Percentiles rank a stretch among this genome's conserved stretches.
These are phyloP conservation scores for Melanotaenia pygmaea DNA, from an alignment of 2,797 vertebrate genomes.

Conservation along the genomic window DNA sequence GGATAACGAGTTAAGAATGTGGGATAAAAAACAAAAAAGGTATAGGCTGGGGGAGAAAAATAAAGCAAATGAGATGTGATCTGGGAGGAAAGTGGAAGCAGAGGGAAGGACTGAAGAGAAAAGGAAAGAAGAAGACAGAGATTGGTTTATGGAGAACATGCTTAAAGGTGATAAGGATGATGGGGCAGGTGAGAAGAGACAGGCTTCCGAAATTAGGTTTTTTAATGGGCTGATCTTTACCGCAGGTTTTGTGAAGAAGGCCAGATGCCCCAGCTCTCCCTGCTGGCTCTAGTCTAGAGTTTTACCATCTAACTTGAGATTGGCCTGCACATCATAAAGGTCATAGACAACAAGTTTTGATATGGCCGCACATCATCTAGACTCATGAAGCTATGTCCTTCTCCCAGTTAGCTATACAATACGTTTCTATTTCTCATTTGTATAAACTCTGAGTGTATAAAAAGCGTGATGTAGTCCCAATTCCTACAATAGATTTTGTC, in stretches of 20 bases:
- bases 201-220: constrained; percentile 36
- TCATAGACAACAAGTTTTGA: constrained; percentile 6
- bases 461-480: not conserved
- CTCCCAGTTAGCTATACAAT: not conserved
- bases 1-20: constrained; percentile 40
- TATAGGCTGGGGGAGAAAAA: constrained; percentile 18
- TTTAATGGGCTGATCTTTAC: constrained; percentile 29
- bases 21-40: constrained; percentile 50
- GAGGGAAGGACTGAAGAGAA: constrained; percentile 9
- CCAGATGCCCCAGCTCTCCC: constrained; percentile 18
- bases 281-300: constrained; percentile 10
- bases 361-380: not conserved
- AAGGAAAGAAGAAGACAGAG: constrained; percentile 11
- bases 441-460: not conserved
- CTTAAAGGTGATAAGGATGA: constrained; percentile 39
- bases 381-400: not conserved
- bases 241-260: not conserved
- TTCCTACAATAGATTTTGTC: not conserved
- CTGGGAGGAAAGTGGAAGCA: constrained; percentile 35
- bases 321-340: not conserved
- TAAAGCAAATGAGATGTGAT: constrained; percentile 44
- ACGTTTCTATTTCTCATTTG: not conserved
- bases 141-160: constrained; percentile 28
- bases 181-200: constrained; percentile 15
- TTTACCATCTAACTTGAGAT: constrained; percentile 1